Evolutionary conservation across 1,140 invertebrate genomes (phyloP), one percentile per base, ranked within the genome.

Genomic region (Drosophila murphyi): DNA sequence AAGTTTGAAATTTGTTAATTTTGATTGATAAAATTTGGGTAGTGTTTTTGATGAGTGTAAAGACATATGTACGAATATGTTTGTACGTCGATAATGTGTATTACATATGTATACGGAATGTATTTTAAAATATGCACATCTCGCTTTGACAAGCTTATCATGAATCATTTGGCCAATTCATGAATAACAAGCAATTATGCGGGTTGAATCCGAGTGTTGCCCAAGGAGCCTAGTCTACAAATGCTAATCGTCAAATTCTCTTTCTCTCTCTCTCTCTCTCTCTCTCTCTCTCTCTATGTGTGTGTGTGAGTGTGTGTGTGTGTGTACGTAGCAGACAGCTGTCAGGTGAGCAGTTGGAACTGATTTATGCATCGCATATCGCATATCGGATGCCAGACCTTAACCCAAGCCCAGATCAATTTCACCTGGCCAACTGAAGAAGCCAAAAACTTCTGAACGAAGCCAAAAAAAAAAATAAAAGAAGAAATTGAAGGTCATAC

Each of bases 101-200:
- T 54, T 10, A 57, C 8, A 37, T 48, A 54, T 56, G 34, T 34
- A 50, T 29, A 2, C 12, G 45, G 32, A 12, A 6, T 31, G 47
- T 28, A 29, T 34, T 57, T 72, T 59, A 47, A 70, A 54, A 70
- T 70, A 61, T 70, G 57, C 59, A 60, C 37, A 60, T 54, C 54
- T 45, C 39, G 64, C 10, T 34, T 59, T 68, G 71, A 73, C 71
- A 69, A 62, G 72, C 72, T 70, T 74, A 74, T 74, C 72, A 74
- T 74, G 72, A 74, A 74, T 74, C 65, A 74, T 74, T 61, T 70
- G 72, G 57, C 31, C 74, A 86, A 79, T 73, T 82, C 82, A 86
- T 88, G 86, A 79, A 86, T 88, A 82, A 71, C 79, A 82, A 79
- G 74, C 79, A 86, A 88, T 88, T 88, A 86, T 86, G 79, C 82